Evolutionary conservation across 2,797 vertebrate genomes (phyloP).

Genomic region (Enteromius treurensis): DNA sequence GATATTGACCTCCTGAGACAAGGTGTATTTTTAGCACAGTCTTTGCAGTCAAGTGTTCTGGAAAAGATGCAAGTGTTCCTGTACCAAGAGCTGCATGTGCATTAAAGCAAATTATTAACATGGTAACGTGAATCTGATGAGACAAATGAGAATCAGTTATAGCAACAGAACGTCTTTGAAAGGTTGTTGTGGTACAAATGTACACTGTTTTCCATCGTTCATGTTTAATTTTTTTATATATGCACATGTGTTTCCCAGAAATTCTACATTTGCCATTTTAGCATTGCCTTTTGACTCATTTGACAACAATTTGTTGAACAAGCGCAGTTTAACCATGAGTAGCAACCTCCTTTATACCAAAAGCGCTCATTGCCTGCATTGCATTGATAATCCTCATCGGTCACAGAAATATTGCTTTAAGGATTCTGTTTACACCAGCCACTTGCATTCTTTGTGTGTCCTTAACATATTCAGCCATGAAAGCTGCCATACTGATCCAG

Average conservation of each 20-base stretch:
- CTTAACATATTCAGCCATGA: slow-evolving; percentile 78
- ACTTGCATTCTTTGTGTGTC: slow-evolving; percentile 29
- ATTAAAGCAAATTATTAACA: slow-evolving; percentile 13
- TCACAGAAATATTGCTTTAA: neutral
- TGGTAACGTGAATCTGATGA: slow-evolving; percentile 11
- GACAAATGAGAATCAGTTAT: neutral
- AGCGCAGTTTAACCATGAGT: neutral
- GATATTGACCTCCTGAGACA: slow-evolving; percentile 42
- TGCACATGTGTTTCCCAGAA: neutral
- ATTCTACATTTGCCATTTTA: neutral
- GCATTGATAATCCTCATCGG: too few species aligned
- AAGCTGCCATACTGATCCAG: slow-evolving; percentile 91
- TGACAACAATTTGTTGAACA: neutral
- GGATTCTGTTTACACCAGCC: neutral
- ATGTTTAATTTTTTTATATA: neutral
- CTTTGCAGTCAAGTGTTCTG: slow-evolving; percentile 36
- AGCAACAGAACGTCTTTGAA: neutral
- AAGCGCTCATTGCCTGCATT: neutral
- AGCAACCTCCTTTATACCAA: neutral
- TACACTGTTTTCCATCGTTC: neutral
- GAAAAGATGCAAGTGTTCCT: slow-evolving; percentile 45
- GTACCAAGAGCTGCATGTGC: slow-evolving; percentile 9
- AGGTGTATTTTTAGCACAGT: slow-evolving; percentile 49
- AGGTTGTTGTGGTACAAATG: neutral
- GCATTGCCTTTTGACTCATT: neutral